Base-by-base conservation (phyloP, 2,888 invertebrate species). In the Eurytoma californica region DNA sequence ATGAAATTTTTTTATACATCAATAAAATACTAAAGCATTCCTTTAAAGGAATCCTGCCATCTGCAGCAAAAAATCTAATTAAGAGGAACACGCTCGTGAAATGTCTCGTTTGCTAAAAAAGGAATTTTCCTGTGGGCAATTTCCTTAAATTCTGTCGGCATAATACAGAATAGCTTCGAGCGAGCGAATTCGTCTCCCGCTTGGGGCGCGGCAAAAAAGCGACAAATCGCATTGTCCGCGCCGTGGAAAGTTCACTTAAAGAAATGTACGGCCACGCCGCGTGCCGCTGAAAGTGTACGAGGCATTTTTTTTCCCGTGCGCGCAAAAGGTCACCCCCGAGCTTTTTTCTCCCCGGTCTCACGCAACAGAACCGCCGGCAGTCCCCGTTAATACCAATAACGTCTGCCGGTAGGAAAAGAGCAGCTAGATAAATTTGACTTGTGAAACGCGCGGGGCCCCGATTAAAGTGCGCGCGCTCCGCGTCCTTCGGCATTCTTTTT, bases 381-480 rank as follows among this genome's bases (percentile, higher is more conserved):
- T 39, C 51, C 76, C 49, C 74, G 66, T 66, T 74, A 67, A 67
- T 74, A 49, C 66, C 74, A 74, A 74, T 75, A 75, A 68, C 68
- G 75, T 75, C 75, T 70, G 77, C 70, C 60, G 12, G 39, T 39
- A 39, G 20, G 61, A 58, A 18, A 16, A 12, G 39, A 39, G 39
- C 28, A 9, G 12, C 65, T 49, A 49, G 63, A 58, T 80, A 73
- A 80, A 80, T 80, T 80, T 77, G 73, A 77, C 80, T 80, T 80
- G 80, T 61, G 80, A 77, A 80, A 80, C 24, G 72, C 20, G 68
- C 18, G 24, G 9, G 30, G 0, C 39, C 47, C 5, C 73, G 57
- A 65, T 65, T 55, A 61, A 68, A 61, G 14, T n/a, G 51, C 28
- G 47, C 51, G 39, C 53, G 55, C 61, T 9, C 7, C 20, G n/a